Base-by-base conservation (phyloP, 2,113 vertebrate species). In the Pavo muticus region DNA sequence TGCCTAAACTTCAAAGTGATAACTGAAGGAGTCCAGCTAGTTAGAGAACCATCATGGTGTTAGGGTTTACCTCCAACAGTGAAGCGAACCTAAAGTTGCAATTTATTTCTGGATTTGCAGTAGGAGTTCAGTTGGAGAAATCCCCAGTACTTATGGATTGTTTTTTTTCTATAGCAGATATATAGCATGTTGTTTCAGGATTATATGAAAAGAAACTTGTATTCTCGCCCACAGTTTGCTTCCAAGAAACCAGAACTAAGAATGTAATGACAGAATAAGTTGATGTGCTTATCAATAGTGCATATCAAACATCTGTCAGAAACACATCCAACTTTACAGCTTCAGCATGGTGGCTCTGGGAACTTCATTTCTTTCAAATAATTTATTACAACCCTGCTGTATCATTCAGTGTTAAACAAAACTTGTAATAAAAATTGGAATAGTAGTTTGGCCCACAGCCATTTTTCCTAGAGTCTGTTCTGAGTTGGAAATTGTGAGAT, bases 301-400 rank as follows among this genome's bases (percentile, higher is more conserved):
- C 61, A 47, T 79, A 54, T 90, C 50, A 94, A 90, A 42, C 37
- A 14, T 91, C 86, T 85, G 29, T 90, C 56, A 70, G 60, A 90
- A 88, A 67, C 60, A 25, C 21, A 42, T 77, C 30, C 67, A 59
- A 44, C 25, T 87, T 81, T 79, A 57, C 52, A 40, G 32, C 40
- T 82, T 91, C 54, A 59, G 16, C 29, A 21, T 30, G n/a, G 24
- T 85, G 37, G 15, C 23, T 82, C 40, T 52, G 45, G 15, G 45
- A 76, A 59, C 40, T 80, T 90, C 0, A 69, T 90, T 93, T 73
- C 24, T 88, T 83, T 91, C 45, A 80, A 50, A n/a, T 93, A 10
- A 86, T 91, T 76, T 90, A 73, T 80, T 86, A 17, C 37, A 63
- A 77, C 32, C 80, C 77, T 65, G 9, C 11, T 69, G 64, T 82